A percentile compares a stretch with the other conserved stretches of the same genome.
Conservation (phyloP, 2,113 vertebrate species). For the Nipponia nippon region DNA sequence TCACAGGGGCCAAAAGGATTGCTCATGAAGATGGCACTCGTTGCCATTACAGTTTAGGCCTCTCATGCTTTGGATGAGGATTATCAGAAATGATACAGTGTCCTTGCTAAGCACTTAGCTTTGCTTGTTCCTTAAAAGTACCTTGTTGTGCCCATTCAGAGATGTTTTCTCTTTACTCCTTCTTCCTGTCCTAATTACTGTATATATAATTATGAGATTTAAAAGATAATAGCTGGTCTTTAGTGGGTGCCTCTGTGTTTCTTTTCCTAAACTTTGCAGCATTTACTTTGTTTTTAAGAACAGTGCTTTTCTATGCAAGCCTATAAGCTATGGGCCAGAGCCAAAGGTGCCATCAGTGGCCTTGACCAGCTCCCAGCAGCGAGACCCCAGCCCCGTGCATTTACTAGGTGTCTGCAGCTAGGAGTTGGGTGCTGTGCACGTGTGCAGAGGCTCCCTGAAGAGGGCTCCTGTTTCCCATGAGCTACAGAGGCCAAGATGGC, state of each 20-base stretch:
- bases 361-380: background rate
- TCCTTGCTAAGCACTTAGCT: background rate
- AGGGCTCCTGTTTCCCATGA: background rate
- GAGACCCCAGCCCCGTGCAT: rapidly evolving
- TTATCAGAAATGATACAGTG: background rate
- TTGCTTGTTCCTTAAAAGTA: background rate
- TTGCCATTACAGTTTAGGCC: background rate
- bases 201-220: background rate
- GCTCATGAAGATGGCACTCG: background rate
- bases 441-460: background rate
- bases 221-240: background rate
- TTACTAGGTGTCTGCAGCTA: rapidly evolving
- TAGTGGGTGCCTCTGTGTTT: background rate
- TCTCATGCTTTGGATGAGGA: background rate
- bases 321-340: background rate
- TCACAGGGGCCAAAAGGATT: background rate
- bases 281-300: background rate
- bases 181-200: background rate
- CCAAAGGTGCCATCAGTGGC: background rate
- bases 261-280: background rate
- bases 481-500: background rate
- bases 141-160: background rate
- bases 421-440: background rate
- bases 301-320: background rate
- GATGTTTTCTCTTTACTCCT: background rate